phyloP scores from a whole-genome alignment of 1,140 invertebrate species.

The Bilobella aurantiaca region DNA sequence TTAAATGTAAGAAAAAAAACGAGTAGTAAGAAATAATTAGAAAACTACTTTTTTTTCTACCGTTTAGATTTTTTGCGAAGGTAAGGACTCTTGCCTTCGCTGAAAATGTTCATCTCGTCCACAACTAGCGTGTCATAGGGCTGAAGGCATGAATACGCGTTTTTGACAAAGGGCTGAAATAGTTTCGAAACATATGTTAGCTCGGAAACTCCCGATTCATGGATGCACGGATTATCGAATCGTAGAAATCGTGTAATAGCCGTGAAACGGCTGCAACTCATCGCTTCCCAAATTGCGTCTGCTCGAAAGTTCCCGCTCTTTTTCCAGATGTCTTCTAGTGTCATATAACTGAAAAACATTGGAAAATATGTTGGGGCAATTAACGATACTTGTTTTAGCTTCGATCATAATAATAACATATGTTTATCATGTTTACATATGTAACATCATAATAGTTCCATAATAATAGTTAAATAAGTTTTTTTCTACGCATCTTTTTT shows the following conservation, averaged over 20 bases:
- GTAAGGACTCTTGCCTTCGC: neutral
- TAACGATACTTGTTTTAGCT: no score
- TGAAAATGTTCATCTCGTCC: slow-evolving; percentile 4
- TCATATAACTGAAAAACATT: no score
- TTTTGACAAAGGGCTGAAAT: neutral
- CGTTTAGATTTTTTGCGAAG: slow-evolving; percentile 11
- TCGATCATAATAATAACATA: no score
- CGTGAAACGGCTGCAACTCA: neutral
- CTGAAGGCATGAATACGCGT: neutral
- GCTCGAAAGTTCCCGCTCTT: neutral
- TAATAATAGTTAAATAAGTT: no score
- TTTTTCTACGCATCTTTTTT: no score
- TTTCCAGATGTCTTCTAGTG: no score
- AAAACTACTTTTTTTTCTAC: no score
- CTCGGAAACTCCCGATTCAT: neutral
- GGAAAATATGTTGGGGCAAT: no score
- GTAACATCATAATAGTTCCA: no score
- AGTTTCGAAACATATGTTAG: neutral
- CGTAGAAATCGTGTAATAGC: neutral
- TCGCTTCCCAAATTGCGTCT: neutral
- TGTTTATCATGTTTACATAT: no score
- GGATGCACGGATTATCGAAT: neutral
- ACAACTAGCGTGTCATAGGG: neutral
- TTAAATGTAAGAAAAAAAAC: no score
- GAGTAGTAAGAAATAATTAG: no score